Evolutionary conservation across 2,888 invertebrate genomes (phyloP).

Genomic region (Drosophila paranaensis): DNA sequence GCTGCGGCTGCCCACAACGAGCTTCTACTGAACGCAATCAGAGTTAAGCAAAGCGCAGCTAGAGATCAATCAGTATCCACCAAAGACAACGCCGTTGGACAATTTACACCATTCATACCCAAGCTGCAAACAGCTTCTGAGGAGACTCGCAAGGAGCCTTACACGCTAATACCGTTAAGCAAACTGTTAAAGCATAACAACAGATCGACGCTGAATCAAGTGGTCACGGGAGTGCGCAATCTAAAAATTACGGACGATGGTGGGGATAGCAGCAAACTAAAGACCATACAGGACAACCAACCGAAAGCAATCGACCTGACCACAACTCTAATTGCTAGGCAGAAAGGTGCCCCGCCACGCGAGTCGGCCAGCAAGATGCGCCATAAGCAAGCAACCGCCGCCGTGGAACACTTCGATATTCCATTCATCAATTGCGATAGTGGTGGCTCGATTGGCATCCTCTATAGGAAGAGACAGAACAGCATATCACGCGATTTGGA

Average conservation of each 20-base stretch:
- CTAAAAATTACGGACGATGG: slow-evolving; percentile 42
- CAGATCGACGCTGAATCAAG: slow-evolving; percentile 12
- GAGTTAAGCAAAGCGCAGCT: slow-evolving; percentile 2
- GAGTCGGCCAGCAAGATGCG: slow-evolving; percentile 51
- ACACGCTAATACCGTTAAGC: slow-evolving; percentile 59
- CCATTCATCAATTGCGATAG: slow-evolving; percentile 66
- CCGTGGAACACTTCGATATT: slow-evolving; percentile 53
- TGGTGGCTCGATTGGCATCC: neutral
- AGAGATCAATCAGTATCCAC: neutral
- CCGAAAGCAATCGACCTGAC: slow-evolving; percentile 73
- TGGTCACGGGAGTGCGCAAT: slow-evolving; percentile 34
- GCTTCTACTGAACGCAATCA: slow-evolving; percentile 51
- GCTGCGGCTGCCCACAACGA: slow-evolving; percentile 45
- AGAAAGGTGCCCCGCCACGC: slow-evolving; percentile 48
- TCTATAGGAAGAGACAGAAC: slow-evolving; percentile 3
- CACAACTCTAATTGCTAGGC: slow-evolving; percentile 64
- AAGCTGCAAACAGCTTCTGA: slow-evolving; percentile 36
- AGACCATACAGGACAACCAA: slow-evolving; percentile 9
- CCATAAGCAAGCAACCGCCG: slow-evolving; percentile 10
- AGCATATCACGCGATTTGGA: slow-evolving; percentile 5
- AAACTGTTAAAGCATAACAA: slow-evolving; percentile 35
- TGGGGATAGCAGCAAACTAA: slow-evolving; percentile 25
- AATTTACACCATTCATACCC: slow-evolving; percentile 57
- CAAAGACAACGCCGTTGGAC: slow-evolving; percentile 21
- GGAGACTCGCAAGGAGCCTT: slow-evolving; percentile 15